Percentiles rank a stretch among this genome's conserved stretches.
These are phyloP conservation scores for Triplophysa rosa DNA, from an alignment of 2,113 vertebrate genomes.

Conservation along the genomic window DNA sequence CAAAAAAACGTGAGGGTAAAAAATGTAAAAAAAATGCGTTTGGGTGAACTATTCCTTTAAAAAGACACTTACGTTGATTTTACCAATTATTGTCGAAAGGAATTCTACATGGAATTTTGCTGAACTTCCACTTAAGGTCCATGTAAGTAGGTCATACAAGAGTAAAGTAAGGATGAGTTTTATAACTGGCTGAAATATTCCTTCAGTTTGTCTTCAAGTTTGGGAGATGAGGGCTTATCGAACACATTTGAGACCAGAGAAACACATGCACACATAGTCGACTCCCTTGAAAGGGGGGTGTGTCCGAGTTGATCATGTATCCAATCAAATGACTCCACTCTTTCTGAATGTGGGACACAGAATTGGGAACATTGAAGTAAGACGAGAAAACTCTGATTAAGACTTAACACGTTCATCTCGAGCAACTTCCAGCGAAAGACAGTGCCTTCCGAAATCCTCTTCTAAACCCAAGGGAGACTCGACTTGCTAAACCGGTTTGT, in stretches of 20 bases:
- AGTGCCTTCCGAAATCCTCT: constrained; percentile 19
- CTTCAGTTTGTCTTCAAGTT: no score
- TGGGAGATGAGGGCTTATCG: no score
- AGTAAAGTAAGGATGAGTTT: no score
- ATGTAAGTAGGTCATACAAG: no score
- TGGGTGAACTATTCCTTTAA: no score
- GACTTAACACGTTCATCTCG: constrained; percentile 2
- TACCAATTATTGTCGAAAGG: no score
- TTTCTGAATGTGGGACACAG: background rate
- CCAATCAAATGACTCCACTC: background rate
- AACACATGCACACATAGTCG: background rate
- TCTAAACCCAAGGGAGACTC: constrained; percentile 10
- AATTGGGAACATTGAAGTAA: background rate
- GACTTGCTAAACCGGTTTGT: constrained; percentile 51
- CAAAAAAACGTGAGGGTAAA: no score
- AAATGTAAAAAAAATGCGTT: no score
- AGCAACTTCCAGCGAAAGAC: constrained; percentile 44
- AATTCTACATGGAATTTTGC: no score
- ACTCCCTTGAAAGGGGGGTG: background rate
- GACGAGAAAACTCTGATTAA: background rate
- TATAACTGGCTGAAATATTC: no score
- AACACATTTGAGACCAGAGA: background rate
- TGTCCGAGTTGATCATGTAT: background rate
- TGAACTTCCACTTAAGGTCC: no score
- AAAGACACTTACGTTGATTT: no score